phyloP scores from a whole-genome alignment of 2,888 invertebrate species.

The Synanthedon myopaeformis region DNA sequence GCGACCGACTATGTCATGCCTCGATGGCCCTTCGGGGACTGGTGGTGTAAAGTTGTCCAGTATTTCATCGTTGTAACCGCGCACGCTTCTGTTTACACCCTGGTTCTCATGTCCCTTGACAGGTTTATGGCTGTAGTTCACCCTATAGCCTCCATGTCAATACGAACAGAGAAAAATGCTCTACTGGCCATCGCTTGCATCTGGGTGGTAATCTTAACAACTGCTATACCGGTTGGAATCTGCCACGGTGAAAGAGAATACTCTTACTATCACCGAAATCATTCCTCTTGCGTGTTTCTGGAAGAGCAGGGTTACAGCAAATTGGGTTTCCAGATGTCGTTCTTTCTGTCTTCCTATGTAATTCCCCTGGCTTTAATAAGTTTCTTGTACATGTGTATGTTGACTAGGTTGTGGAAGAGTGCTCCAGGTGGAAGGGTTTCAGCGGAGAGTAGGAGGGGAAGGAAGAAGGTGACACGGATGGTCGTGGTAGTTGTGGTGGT shows the following conservation, averaged over 20 bases:
- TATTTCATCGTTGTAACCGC: slow-evolving; percentile 93
- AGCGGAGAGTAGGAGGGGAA: slow-evolving; percentile 84
- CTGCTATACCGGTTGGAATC: slow-evolving; percentile 82
- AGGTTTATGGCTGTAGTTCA: slow-evolving; percentile 93
- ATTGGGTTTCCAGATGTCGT: slow-evolving; percentile 78
- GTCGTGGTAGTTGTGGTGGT: slow-evolving; percentile 92
- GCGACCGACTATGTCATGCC: slow-evolving; percentile 90
- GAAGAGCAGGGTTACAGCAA: slow-evolving; percentile 73
- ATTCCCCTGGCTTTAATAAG: slow-evolving; percentile 89
- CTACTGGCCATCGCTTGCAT: slow-evolving; percentile 80
- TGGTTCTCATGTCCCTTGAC: slow-evolving; percentile 94
- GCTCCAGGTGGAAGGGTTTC: slow-evolving; percentile 85
- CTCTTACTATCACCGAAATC: slow-evolving; percentile 72
- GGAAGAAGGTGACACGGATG: slow-evolving; percentile 91
- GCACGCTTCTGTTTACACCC: slow-evolving; percentile 92
- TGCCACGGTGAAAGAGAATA: slow-evolving; percentile 82
- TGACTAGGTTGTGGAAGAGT: slow-evolving; percentile 87
- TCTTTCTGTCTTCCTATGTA: slow-evolving; percentile 90
- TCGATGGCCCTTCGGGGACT: slow-evolving; percentile 90
- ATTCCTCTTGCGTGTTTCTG: slow-evolving; percentile 78
- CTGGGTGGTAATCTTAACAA: slow-evolving; percentile 84
- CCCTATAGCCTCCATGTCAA: slow-evolving; percentile 88
- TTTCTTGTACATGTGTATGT: slow-evolving; percentile 89
- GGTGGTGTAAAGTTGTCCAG: slow-evolving; percentile 91
- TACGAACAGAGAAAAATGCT: slow-evolving; percentile 86